Evolutionary conservation across 2,888 invertebrate genomes (phyloP), one percentile per base, ranked within the genome.

Genomic region (Nephrotoma guestfalica): DNA sequence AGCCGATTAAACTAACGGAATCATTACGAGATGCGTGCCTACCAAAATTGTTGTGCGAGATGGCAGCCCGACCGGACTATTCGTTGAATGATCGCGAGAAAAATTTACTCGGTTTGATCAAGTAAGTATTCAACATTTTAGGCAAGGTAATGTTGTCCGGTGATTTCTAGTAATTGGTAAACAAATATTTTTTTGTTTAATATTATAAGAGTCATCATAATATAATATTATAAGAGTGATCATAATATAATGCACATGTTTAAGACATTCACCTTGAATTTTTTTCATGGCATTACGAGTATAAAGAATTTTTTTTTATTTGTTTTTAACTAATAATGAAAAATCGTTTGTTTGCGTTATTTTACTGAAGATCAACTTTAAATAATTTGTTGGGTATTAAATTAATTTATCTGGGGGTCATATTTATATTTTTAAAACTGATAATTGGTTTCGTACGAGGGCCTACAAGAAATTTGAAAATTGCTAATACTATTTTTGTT

Each of bases 1-100:
- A 71, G 11, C 71, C 71, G 1, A 88, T 89, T 0, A 90, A 91
- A 87, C 87, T 91, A 5, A 89, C 91, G 47, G 91, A 91, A 87
- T 90, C 91, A 87, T 90, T 91, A 57, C 89, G 91, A 87, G 91
- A 92, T 85, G 90, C 91, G 2, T 92, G 91, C 87, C 88, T 92
- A 87, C 91, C 91, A 6, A 92, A 92, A 88, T 90, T 92, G 90
- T 88, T 92, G 0, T 92, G 91, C 87, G 92, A 92, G 88, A 89
- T 92, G 89, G 91, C 91, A 2, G 90, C 91, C 4, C 91, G 91
- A 86, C 90, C 90, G 13, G 90, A 91, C 18, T 90, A 91, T 88
- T 88, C 89, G 86, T 88, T 91, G 4, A 90, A 89, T 6, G 91
- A 92, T 87, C 91, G 91, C 88, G 91, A 92, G 88, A 89, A 90